Evolutionary conservation across 2,113 vertebrate genomes (phyloP).

Genomic region (Serranochromis macrocephalus): DNA sequence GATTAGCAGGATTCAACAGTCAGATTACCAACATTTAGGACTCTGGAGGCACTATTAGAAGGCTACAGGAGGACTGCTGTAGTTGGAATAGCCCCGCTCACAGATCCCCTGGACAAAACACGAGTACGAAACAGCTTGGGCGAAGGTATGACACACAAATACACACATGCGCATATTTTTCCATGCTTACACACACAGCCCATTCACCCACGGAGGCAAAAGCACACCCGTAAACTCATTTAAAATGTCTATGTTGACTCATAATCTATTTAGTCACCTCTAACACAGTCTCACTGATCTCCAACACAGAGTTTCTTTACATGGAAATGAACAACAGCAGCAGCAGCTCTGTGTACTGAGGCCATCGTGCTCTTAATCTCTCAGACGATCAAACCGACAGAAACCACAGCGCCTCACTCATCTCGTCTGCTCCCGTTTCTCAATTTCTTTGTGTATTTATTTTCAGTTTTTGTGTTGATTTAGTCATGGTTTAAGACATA

Average conservation of each 20-base stretch:
- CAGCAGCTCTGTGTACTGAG: not conserved
- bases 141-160: slow-evolving; percentile 20
- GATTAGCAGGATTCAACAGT: not conserved
- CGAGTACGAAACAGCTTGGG: not conserved
- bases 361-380: not conserved
- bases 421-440: not conserved
- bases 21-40: slow-evolving; percentile 15
- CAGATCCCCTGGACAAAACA: slow-evolving; percentile 47
- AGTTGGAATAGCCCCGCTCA: slow-evolving; percentile 10
- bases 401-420: not conserved
- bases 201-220: not conserved
- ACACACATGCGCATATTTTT: not conserved
- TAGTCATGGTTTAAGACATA: not conserved
- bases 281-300: not conserved
- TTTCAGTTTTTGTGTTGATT: not conserved
- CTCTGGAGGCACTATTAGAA: slow-evolving; percentile 41
- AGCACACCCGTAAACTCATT: not conserved
- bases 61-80: not conserved
- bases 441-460: not conserved
- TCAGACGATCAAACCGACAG: not conserved
- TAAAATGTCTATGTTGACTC: not conserved
- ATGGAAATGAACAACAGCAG: slow-evolving; percentile 38
- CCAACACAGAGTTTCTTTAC: slow-evolving; percentile 26
- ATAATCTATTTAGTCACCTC: not conserved
- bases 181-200: not conserved